Conservation (phyloP, 2,797 vertebrate genomes). For the Fundulus diaphanus region DNA sequence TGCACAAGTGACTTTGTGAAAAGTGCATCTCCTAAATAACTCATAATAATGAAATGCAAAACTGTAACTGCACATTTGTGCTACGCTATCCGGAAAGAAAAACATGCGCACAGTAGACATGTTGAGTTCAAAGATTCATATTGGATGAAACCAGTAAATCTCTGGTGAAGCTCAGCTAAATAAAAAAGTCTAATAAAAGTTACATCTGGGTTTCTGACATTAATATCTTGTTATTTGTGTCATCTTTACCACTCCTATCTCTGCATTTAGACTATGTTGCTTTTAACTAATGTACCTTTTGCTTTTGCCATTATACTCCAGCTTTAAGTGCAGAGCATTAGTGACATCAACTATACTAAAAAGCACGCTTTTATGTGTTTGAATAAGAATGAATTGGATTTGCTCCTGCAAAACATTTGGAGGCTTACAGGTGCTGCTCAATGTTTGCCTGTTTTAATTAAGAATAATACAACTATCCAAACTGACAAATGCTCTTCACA, state of each 20-base stretch:
- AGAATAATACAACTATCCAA: background rate
- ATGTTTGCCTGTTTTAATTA: background rate
- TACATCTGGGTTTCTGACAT: background rate
- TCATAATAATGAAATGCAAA: background rate
- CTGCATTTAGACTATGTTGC: background rate
- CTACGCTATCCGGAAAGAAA: background rate
- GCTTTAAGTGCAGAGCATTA: background rate
- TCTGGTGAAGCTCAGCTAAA: background rate
- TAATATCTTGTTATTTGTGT: background rate
- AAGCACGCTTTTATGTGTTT: background rate
- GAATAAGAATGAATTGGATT: background rate
- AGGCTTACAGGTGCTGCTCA: background rate
- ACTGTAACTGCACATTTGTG: background rate
- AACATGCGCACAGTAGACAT: background rate
- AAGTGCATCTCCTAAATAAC: background rate
- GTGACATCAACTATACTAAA: conserved; percentile 1
- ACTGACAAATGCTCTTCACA: background rate
- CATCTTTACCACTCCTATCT: background rate
- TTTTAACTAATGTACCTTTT: background rate
- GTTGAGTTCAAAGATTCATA: background rate
- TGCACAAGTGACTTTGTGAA: background rate
- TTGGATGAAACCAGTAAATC: background rate
- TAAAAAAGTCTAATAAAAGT: conserved; percentile 15
- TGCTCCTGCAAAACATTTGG: background rate
- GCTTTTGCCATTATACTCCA: background rate